These are phyloP conservation scores for Cyprinella venusta DNA, from an alignment of 2,797 vertebrate genomes.

Conservation along the genomic window DNA sequence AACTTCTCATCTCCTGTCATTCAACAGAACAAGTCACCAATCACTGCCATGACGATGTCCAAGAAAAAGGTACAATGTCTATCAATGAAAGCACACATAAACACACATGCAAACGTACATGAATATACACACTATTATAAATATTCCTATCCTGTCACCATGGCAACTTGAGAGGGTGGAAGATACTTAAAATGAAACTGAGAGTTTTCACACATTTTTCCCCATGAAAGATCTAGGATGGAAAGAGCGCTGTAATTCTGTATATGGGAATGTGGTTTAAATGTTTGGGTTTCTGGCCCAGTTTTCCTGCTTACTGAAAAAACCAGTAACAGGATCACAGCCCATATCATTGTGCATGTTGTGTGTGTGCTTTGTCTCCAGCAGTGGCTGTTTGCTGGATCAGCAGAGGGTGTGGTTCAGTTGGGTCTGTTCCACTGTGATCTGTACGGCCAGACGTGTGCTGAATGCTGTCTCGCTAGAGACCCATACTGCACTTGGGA, in stretches of 20 bases:
- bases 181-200: constrained; percentile 54
- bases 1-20: constrained; percentile 49
- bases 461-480: constrained; percentile 86
- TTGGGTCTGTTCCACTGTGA: constrained; percentile 86
- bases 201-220: constrained; percentile 50
- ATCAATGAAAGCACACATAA: constrained; percentile 24
- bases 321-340: background rate
- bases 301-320: background rate
- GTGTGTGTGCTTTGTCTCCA: constrained; percentile 51
- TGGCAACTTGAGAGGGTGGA: constrained; percentile 52
- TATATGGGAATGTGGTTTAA: constrained; percentile 1
- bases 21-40: constrained; percentile 79
- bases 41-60: constrained; percentile 82
- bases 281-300: background rate
- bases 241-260: background rate
- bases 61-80: constrained; percentile 81
- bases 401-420: constrained; percentile 82
- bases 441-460: constrained; percentile 85
- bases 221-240: background rate
- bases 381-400: constrained; percentile 82
- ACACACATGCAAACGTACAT: constrained; percentile 33
- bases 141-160: constrained; percentile 39
- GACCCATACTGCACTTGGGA: constrained; percentile 93
- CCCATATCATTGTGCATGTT: constrained; percentile 24
- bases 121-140: constrained; percentile 59